A percentile compares a stretch with the other conserved stretches of the same genome.
Conservation (phyloP, 2,888 invertebrate species). For the Sesia apiformis region DNA sequence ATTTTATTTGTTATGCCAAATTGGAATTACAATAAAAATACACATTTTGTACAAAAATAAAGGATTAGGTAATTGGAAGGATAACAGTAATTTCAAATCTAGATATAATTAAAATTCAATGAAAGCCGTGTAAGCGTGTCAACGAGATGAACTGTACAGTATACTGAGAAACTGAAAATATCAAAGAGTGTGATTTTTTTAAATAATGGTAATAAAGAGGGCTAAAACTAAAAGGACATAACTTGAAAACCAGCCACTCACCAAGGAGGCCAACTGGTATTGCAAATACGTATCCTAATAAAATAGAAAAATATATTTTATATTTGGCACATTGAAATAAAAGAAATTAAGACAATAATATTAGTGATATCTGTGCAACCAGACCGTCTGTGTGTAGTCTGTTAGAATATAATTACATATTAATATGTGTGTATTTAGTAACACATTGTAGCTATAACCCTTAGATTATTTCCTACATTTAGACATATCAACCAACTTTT, state of each 20-base stretch:
- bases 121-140: conserved; percentile 53
- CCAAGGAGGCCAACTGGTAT: conserved; percentile 71
- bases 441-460: conserved; percentile 1
- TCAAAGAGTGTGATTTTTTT: conserved; percentile 3
- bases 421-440: conserved; percentile 18
- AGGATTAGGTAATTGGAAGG: too few species aligned
- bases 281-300: conserved; percentile 69
- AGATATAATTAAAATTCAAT: conserved; percentile 16
- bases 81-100: neutral
- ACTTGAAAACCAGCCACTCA: conserved; percentile 55
- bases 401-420: conserved; percentile 1
- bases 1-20: neutral
- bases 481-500: too few species aligned
- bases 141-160: conserved; percentile 10
- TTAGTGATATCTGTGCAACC: conserved; percentile 38
- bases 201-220: conserved; percentile 10
- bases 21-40: too few species aligned
- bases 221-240: conserved; percentile 28
- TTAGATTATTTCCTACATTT: too few species aligned
- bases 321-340: conserved; percentile 15
- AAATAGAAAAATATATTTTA: conserved; percentile 53
- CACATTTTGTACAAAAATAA: too few species aligned
- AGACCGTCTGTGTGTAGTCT: conserved; percentile 11
- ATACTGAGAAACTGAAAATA: conserved; percentile 8
- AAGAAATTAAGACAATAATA: conserved; percentile 13